Evolutionary conservation across 2,113 vertebrate genomes (phyloP).

Genomic region (Ellobius talpinus): DNA sequence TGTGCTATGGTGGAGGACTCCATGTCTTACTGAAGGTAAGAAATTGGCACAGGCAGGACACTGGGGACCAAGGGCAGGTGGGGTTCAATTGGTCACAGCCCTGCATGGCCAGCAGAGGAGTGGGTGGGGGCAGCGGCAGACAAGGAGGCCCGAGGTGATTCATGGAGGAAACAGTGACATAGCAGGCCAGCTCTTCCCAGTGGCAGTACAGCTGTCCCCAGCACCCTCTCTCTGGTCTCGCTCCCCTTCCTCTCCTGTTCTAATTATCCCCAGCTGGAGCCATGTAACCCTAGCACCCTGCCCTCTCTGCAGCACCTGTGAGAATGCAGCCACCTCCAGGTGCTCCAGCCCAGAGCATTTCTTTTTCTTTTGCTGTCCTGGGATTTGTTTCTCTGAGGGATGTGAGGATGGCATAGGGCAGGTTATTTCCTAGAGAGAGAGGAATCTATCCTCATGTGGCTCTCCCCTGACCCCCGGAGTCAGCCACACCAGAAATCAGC

Average conservation of each 20-base stretch:
- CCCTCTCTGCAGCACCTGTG: slow-evolving; percentile 30
- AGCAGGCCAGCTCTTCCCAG: slow-evolving; percentile 37
- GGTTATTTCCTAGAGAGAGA: slow-evolving; percentile 28
- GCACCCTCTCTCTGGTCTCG: background rate
- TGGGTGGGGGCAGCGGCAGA: background rate
- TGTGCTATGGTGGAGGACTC: slow-evolving; percentile 8
- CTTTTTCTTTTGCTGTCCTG: background rate
- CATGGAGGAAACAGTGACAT: slow-evolving; percentile 25
- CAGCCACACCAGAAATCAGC: background rate
- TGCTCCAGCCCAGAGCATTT: background rate
- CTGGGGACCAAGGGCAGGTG: background rate
- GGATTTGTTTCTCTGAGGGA: slow-evolving; percentile 12
- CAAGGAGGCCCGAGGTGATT: background rate
- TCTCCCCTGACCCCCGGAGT: background rate
- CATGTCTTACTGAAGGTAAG: background rate
- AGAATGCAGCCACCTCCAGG: background rate
- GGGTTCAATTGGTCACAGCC: background rate
- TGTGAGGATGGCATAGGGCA: background rate
- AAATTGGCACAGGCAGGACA: background rate
- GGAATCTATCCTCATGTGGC: background rate
- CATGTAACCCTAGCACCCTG: slow-evolving; percentile 55
- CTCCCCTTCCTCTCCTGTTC: background rate
- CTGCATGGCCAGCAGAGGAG: background rate
- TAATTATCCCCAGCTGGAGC: slow-evolving; percentile 74
- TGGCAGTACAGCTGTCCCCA: background rate